Conservation (phyloP, 1,140 invertebrate species). For the Eufriesea mexicana region DNA sequence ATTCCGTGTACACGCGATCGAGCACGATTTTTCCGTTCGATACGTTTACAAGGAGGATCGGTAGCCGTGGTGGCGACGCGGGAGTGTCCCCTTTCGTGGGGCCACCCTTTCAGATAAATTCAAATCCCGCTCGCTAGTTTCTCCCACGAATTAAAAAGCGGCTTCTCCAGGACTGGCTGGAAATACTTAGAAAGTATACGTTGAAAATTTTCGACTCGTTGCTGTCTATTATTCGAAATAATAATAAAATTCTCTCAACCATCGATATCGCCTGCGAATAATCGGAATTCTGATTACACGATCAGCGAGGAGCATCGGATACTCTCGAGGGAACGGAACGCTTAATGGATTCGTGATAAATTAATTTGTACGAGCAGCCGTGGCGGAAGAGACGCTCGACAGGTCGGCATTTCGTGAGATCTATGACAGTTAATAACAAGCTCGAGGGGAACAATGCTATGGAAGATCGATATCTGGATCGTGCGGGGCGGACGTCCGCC, state of each 20-base stretch:
- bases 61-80: background rate
- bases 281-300: background rate
- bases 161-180: background rate
- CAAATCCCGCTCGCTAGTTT: conserved; percentile 33
- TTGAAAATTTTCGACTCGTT: too few species aligned
- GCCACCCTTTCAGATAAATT: conserved; percentile 45
- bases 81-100: background rate
- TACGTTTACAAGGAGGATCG: background rate
- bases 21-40: background rate
- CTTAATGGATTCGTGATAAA: conserved; percentile 18
- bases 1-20: too few species aligned
- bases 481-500: conserved; percentile 49
- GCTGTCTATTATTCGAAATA: too few species aligned
- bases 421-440: conserved; percentile 51
- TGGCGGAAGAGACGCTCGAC: conserved; percentile 8
- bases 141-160: conserved; percentile 43
- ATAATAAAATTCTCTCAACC: background rate
- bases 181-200: too few species aligned
- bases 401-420: conserved; percentile 49
- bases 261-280: background rate
- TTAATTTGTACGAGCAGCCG: conserved; percentile 27
- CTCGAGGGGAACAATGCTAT: conserved; percentile 32
- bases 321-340: background rate
- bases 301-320: too few species aligned
- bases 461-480: conserved; percentile 51